Evolutionary conservation across 2,888 invertebrate genomes (phyloP).

Genomic region (Caenorhabditis uteleia): DNA sequence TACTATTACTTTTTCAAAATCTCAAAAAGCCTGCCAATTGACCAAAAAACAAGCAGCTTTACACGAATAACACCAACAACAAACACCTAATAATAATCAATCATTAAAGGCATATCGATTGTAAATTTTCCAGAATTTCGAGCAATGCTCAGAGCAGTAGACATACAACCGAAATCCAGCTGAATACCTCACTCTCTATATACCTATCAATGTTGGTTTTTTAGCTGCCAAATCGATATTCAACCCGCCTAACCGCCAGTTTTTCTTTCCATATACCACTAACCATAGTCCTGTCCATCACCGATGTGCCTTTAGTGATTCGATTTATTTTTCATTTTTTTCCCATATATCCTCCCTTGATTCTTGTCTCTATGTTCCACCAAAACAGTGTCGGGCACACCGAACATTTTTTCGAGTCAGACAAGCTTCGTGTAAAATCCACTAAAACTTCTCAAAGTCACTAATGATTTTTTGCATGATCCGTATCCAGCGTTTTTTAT

Average conservation of each 20-base stretch:
- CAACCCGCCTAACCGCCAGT: constrained; percentile 19
- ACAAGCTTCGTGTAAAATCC: not conserved
- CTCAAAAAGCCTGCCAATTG: not conserved
- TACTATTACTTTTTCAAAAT: constrained; percentile 9
- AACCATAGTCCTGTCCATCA: constrained; percentile 35
- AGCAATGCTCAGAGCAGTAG: constrained; percentile 40
- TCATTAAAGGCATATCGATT: constrained; percentile 42
- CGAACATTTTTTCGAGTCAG: not conserved
- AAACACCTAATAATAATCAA: constrained; percentile 10
- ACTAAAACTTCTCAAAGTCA: not conserved
- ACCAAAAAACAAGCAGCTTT: not conserved
- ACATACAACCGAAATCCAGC: constrained; percentile 25
- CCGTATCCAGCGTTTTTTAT: not conserved
- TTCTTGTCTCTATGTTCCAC: constrained; percentile 25
- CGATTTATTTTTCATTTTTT: not conserved
- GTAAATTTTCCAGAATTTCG: constrained; percentile 38
- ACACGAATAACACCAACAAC: constrained; percentile 1
- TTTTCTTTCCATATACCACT: constrained; percentile 28
- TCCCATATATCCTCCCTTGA: constrained; percentile 15
- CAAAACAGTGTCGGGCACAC: constrained; percentile 10
- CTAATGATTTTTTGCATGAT: not conserved
- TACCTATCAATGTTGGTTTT: constrained; percentile 40
- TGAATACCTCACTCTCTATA: constrained; percentile 34
- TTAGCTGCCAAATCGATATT: too few relatives aligned
- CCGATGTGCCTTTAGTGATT: constrained; percentile 45